Evolutionary conservation across 2,888 invertebrate species (phyloP).

Genomic region (Meteorus colon): DNA sequence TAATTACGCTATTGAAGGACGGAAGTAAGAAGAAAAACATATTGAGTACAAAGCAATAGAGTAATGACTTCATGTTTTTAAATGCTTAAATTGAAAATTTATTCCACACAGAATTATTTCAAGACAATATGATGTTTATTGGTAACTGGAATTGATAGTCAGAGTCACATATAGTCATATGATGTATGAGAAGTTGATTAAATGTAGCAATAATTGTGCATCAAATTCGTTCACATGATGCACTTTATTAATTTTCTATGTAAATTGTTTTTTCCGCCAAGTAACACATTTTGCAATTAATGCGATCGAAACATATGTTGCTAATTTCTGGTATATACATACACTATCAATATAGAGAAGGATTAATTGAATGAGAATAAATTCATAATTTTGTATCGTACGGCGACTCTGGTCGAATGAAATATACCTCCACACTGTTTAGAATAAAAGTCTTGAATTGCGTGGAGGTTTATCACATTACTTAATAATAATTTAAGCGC

Average conservation of each 20-base stretch:
- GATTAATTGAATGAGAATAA: conserved; percentile 55
- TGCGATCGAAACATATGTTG: not conserved
- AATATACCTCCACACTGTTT: conserved; percentile 67
- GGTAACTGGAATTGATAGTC: not conserved
- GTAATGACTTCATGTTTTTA: conserved; percentile 22
- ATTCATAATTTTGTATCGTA: conserved; percentile 64
- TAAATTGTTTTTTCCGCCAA: not conserved
- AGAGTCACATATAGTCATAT: conserved; percentile 1
- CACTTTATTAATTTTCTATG: not conserved
- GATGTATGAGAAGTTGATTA: not conserved
- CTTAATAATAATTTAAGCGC: conserved; percentile 60
- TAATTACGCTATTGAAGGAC: not conserved
- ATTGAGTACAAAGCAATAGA: conserved; percentile 47
- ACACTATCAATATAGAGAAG: not conserved
- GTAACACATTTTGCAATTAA: not conserved
- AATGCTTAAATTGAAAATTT: not conserved
- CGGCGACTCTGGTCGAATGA: conserved; percentile 71
- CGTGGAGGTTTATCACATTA: conserved; percentile 48
- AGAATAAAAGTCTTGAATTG: conserved; percentile 22
- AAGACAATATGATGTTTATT: not conserved
- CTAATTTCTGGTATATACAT: not conserved
- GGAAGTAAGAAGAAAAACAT: not conserved
- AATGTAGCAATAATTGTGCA: conserved; percentile 4
- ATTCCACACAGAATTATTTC: not conserved
- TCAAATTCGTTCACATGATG: not conserved